Conservation (phyloP, 1,140 invertebrate genomes). For the Sycobia sp. region DNA sequence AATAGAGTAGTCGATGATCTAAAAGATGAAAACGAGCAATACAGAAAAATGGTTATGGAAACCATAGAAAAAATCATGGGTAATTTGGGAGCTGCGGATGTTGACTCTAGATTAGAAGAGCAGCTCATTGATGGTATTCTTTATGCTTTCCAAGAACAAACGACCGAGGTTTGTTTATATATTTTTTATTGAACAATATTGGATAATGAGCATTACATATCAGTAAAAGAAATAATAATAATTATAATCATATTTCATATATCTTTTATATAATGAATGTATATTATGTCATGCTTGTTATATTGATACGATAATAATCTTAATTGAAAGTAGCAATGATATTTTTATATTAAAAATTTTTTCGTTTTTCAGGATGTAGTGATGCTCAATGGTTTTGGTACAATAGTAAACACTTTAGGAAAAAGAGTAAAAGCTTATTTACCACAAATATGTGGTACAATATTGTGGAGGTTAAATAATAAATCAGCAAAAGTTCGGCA, state of each 20-base stretch:
- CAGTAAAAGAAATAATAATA: too few relatives aligned
- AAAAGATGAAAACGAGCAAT: constrained; percentile 99
- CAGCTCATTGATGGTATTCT: constrained; percentile 99
- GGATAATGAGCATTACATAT: too few relatives aligned
- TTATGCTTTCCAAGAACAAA: constrained; percentile 99
- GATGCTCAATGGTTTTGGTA: constrained; percentile 99
- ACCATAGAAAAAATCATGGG: constrained; percentile 99
- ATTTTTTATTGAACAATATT: too few relatives aligned
- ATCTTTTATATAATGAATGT: too few relatives aligned
- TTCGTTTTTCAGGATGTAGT: constrained; percentile 84
- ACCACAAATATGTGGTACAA: constrained; percentile 99
- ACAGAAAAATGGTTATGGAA: constrained; percentile 99
- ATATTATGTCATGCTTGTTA: too few relatives aligned
- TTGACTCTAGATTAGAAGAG: constrained; percentile 96
- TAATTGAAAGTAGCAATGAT: background rate
- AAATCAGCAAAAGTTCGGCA: constrained; percentile 99
- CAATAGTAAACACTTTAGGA: constrained; percentile 96
- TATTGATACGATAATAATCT: background rate
- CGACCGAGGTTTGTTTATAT: constrained; percentile 79
- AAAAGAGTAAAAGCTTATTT: constrained; percentile 98
- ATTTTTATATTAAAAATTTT: constrained; percentile 28
- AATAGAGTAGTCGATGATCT: constrained; percentile 98
- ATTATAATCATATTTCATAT: too few relatives aligned
- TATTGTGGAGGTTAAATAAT: constrained; percentile 98
- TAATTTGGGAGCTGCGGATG: constrained; percentile 95